phyloP scores from a whole-genome alignment of 2,797 vertebrate genomes.

The Xenentodon cancila region DNA sequence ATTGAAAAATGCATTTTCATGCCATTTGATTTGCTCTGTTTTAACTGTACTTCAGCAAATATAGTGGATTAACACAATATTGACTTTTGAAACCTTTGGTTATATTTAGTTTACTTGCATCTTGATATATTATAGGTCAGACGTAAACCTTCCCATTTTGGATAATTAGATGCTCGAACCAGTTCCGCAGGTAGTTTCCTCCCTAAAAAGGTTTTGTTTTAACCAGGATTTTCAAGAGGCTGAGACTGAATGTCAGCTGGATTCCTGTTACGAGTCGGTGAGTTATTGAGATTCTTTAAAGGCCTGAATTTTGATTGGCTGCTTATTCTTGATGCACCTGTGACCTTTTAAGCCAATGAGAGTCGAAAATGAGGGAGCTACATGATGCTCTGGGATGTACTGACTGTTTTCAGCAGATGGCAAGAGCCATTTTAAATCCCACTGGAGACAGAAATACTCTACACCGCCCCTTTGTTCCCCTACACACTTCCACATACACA shows the following conservation, averaged over 20 bases:
- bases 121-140: too few relatives aligned
- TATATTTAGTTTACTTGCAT: too few relatives aligned
- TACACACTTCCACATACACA: constrained; percentile 59
- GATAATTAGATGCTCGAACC: too few relatives aligned
- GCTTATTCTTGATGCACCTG: constrained; percentile 62
- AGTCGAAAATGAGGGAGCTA: constrained; percentile 51
- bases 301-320: constrained; percentile 70
- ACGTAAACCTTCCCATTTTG: too few relatives aligned
- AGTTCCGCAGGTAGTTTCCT: too few relatives aligned
- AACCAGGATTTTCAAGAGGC: constrained; percentile 25
- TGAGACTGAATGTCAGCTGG: constrained; percentile 34
- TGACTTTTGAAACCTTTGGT: constrained; percentile 17
- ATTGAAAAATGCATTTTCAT: constrained; percentile 21
- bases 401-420: constrained; percentile 77
- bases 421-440: constrained; percentile 67
- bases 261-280: constrained; percentile 50
- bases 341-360: constrained; percentile 74
- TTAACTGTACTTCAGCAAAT: constrained; percentile 12
- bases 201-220: constrained; percentile 19
- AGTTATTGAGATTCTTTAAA: constrained; percentile 63
- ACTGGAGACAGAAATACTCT: constrained; percentile 43
- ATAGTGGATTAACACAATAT: not conserved
- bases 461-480: constrained; percentile 50
- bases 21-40: constrained; percentile 29
- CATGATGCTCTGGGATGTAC: constrained; percentile 68